A percentile compares a stretch with the other conserved stretches of the same genome.
Evolutionary conservation across 2,888 invertebrate genomes (phyloP).

Genomic region (Euzetes globulus): DNA sequence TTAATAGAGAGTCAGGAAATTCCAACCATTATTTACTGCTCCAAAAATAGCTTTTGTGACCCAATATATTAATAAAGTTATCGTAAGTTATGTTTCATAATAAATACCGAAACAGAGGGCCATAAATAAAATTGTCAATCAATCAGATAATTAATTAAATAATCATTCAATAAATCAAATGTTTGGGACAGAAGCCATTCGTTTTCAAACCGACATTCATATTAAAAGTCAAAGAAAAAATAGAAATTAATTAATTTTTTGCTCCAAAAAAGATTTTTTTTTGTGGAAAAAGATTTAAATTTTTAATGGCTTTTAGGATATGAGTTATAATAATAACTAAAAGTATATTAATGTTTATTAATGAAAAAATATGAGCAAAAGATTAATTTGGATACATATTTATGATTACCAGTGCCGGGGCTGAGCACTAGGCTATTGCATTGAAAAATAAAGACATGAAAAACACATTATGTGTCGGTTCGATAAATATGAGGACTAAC

Average conservation of each 20-base stretch:
- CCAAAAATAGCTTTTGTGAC: not conserved
- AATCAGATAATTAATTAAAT: not conserved
- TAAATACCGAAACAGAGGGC: not conserved
- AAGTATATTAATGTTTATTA: slow-evolving; percentile 20
- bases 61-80: not conserved
- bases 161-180: not conserved
- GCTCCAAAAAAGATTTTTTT: no score
- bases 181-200: no score
- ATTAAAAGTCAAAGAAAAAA: no score
- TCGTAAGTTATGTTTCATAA: not conserved
- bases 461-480: slow-evolving; percentile 26
- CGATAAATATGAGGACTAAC: slow-evolving; percentile 18
- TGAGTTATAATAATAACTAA: slow-evolving; percentile 2
- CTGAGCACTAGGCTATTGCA: not conserved
- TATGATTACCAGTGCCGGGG: not conserved
- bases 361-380: slow-evolving; percentile 17
- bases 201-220: no score
- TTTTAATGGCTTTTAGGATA: not conserved
- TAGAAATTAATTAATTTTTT: no score
- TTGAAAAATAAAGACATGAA: slow-evolving; percentile 27
- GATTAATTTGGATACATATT: not conserved
- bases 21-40: not conserved
- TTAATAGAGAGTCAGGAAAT: not conserved
- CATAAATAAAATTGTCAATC: not conserved
- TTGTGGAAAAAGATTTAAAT: not conserved